Evolutionary conservation across 2,888 invertebrate species (phyloP).

Genomic region (Rotaria socialis): DNA sequence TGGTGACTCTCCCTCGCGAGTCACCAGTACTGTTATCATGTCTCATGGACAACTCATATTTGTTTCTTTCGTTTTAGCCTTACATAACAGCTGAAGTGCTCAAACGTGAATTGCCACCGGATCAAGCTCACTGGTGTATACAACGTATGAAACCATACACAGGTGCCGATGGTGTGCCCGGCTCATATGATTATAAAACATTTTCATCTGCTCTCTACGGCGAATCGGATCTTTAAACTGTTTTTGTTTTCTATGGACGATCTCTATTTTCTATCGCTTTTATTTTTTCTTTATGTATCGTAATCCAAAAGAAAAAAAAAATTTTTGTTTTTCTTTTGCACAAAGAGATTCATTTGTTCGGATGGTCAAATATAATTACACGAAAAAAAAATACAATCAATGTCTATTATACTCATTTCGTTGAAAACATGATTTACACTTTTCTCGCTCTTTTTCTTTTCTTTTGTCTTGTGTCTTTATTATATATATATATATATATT

Average conservation of each 20-base stretch:
- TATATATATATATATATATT: background rate
- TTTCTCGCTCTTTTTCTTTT: background rate
- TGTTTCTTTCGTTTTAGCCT: constrained; percentile 66
- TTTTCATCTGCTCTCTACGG: constrained; percentile 75
- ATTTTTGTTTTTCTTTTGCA: background rate
- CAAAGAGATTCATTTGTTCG: background rate
- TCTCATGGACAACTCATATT: background rate
- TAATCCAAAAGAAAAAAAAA: background rate
- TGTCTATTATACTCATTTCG: background rate
- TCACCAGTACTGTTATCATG: too few species aligned
- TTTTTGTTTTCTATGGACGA: background rate
- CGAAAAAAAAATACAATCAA: background rate
- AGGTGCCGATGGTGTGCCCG: constrained; percentile 80
- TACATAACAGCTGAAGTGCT: constrained; percentile 96
- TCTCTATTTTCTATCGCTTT: constrained; percentile 15
- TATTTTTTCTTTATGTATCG: constrained; percentile 8
- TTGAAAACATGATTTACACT: background rate
- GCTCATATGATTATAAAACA: constrained; percentile 96
- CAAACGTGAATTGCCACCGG: constrained; percentile 92
- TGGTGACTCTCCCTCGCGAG: too few species aligned
- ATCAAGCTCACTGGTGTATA: constrained; percentile 99
- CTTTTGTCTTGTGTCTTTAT: background rate
- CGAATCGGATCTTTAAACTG: background rate
- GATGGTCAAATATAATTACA: background rate
- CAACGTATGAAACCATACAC: constrained; percentile 96